These are phyloP conservation scores for Chelonus insularis DNA, from an alignment of 1,140 invertebrate species.

Conservation along the genomic window DNA sequence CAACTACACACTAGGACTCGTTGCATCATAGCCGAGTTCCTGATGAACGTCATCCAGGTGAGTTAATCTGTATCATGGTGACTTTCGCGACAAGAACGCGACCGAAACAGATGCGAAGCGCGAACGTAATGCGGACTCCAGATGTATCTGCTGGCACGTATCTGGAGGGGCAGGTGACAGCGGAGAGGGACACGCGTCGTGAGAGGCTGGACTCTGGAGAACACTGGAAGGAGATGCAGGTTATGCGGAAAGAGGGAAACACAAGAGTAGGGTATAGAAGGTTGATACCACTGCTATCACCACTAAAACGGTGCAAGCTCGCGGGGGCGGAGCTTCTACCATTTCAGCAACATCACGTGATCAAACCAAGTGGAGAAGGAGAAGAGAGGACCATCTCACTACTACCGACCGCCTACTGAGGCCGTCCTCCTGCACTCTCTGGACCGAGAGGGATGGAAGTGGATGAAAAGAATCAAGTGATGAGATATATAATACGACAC, in stretches of 20 bases:
- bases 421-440: slow-evolving; percentile 23
- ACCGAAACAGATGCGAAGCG: slow-evolving; percentile 25
- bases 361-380: slow-evolving; percentile 30
- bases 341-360: slow-evolving; percentile 49
- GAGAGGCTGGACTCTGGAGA: slow-evolving; percentile 13
- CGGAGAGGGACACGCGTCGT: not conserved
- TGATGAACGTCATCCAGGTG: not conserved
- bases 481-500: not conserved
- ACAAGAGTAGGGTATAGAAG: slow-evolving; percentile 6
- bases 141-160: slow-evolving; percentile 1
- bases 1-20: not conserved
- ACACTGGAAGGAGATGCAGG: not conserved
- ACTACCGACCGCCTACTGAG: slow-evolving; percentile 12
- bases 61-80: not conserved
- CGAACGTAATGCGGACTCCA: slow-evolving; percentile 11
- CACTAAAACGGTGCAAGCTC: slow-evolving; percentile 36
- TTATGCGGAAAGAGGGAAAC: not conserved
- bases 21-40: not conserved
- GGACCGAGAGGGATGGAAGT: not conserved
- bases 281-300: slow-evolving; percentile 1
- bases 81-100: not conserved
- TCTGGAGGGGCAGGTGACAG: slow-evolving; percentile 6
- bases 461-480: not conserved
- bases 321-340: slow-evolving; percentile 53
- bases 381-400: slow-evolving; percentile 39